Conservation (phyloP, 2,888 invertebrate genomes). For the Drosophila recens region DNA sequence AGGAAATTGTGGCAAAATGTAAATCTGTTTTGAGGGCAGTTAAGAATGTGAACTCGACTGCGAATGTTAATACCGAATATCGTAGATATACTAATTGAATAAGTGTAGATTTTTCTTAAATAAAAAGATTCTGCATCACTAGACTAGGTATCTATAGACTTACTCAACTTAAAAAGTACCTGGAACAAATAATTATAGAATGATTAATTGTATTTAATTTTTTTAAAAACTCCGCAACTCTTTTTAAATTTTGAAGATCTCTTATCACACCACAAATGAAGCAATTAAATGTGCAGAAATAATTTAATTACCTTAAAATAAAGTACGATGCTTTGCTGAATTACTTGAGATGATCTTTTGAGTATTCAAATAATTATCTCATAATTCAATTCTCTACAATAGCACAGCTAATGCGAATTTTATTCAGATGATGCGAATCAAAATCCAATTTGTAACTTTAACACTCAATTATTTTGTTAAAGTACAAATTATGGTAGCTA, state of each 20-base stretch:
- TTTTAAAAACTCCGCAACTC: no score
- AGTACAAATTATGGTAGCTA: background rate
- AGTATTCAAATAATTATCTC: background rate
- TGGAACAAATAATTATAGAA: background rate
- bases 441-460: constrained; percentile 10
- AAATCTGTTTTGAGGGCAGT: background rate
- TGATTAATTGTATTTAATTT: background rate
- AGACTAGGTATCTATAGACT: no score
- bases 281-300: background rate
- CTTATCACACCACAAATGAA: background rate
- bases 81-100: background rate
- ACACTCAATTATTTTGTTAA: constrained; percentile 3
- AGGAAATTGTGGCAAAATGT: constrained; percentile 9
- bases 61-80: background rate
- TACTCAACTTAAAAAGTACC: no score
- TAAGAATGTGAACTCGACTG: background rate
- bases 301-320: background rate
- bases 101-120: background rate
- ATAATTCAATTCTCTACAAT: background rate
- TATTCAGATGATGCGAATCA: background rate
- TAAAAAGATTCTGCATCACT: background rate
- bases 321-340: background rate
- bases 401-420: background rate
- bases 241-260: background rate
- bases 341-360: background rate